Evolutionary conservation across 2,797 vertebrate species (phyloP), one percentile per base, ranked within the genome.

Genomic region (Synaphobranchus kaupii): DNA sequence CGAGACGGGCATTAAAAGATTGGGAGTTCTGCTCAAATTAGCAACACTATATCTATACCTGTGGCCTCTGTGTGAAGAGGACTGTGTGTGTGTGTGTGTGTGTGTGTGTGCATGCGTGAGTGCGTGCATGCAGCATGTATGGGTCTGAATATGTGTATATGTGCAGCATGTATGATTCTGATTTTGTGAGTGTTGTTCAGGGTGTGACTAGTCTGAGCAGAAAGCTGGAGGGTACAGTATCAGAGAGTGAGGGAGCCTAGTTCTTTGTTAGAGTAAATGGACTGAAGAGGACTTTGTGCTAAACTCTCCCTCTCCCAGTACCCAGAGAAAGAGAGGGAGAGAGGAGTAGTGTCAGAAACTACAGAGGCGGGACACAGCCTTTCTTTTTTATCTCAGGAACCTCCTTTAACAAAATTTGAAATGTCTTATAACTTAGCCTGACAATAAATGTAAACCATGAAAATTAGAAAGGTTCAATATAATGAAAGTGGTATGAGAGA

Each of bases 171-270:
- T 48, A 28, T 17, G 39, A 12, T 44, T 13, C 31, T 47, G 84
- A 4, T 47, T 44, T 60, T 66, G 83, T 31, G 28, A 25, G 39
- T 20, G 78, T 52, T 87, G 86, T 47, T 76, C 85, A 86, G 85
- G 86, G 63, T 48, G 83, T 85, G 84, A 84, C 86, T 88, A 86
- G 25, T 28, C n/a, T 28, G n/a, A 68, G 10, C 10, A n/a, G 44
- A 81, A 58, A 83, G 82, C 80, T 80, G 71, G 84, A 47, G 87
- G 63, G n/a, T 12, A n/a, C 63, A 68, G n/a, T 68, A 15, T 9
- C 25, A 22, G 20, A 25, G 60, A 63, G 20, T 63, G 60, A 17
- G 15, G 25, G 4, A 63, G 60, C 60, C 60, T n/a, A 63, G 60
- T 63, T 63, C 4, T 63, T 63, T 22, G 25, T 63, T n/a, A 63